Conservation (phyloP, 1,140 invertebrate species). For the Polypedilum vanderplanki region DNA sequence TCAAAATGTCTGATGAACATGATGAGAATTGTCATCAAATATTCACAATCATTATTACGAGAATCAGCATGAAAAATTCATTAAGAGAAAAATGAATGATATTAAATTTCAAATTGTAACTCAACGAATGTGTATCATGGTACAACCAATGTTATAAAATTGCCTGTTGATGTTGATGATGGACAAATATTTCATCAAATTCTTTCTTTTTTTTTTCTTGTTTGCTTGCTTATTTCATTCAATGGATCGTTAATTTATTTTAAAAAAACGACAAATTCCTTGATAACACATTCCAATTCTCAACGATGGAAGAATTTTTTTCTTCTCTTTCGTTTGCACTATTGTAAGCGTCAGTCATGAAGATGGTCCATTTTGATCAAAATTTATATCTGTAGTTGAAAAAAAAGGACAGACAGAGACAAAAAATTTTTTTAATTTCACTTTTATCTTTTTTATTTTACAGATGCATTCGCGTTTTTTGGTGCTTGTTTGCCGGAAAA, state of each 20-base stretch:
- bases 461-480: conserved; percentile 43
- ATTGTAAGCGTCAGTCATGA: neutral
- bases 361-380: conserved; percentile 12
- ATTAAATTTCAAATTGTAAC: too few species aligned
- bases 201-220: neutral
- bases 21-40: too few species aligned
- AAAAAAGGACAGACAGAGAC: too few species aligned
- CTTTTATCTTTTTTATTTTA: conserved; percentile 8
- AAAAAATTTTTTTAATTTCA: neutral
- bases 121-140: too few species aligned
- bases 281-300: conserved; percentile 13
- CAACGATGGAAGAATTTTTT: conserved; percentile 2
- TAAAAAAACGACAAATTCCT: neutral
- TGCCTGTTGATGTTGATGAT: neutral
- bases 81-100: too few species aligned
- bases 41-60: too few species aligned
- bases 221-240: neutral
- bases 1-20: too few species aligned
- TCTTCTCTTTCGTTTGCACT: neutral
- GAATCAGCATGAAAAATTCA: too few species aligned
- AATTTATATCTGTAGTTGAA: neutral
- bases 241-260: conserved; percentile 14
- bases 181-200: neutral
- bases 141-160: too few species aligned
- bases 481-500: conserved; percentile 42